phyloP scores from a whole-genome alignment of 2,888 invertebrate species.

The Theodoxus fluviatilis region DNA sequence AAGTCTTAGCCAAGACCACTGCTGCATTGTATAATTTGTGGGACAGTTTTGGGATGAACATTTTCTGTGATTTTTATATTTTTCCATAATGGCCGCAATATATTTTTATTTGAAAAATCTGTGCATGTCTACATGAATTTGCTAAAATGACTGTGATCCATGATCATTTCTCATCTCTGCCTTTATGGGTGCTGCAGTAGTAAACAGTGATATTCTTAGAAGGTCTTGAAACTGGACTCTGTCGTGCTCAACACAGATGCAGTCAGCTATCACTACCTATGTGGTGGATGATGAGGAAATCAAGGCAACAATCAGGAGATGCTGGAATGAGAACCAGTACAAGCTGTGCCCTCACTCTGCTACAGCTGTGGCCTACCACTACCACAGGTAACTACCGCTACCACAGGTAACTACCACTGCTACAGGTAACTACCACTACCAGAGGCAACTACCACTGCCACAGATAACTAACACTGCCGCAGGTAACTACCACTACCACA shows the following conservation, averaged over 20 bases:
- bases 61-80: too few species aligned
- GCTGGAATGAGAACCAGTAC: slow-evolving; percentile 63
- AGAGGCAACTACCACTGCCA: neutral
- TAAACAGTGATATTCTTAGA: too few species aligned
- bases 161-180: too few species aligned
- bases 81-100: too few species aligned
- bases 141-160: too few species aligned
- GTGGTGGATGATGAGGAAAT: slow-evolving; percentile 57
- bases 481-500: too few species aligned
- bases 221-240: neutral
- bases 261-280: slow-evolving; percentile 41
- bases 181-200: too few species aligned
- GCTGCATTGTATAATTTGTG: too few species aligned
- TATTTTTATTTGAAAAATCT: slow-evolving; percentile 7
- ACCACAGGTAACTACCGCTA: slow-evolving; percentile 25
- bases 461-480: slow-evolving; percentile 40
- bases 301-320: slow-evolving; percentile 56
- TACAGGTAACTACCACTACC: neutral
- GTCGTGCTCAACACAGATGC: slow-evolving; percentile 36
- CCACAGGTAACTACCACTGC: neutral
- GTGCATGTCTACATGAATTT: too few species aligned
- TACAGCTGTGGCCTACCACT: slow-evolving; percentile 60
- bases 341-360: slow-evolving; percentile 67
- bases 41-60: too few species aligned
- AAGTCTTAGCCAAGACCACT: too few species aligned